Percentiles rank a stretch among this genome's conserved stretches.
These are phyloP conservation scores for Oopsacas minuta DNA, from an alignment of 37 sponge, comb jelly and placozoan genomes.

Conservation along the genomic window DNA sequence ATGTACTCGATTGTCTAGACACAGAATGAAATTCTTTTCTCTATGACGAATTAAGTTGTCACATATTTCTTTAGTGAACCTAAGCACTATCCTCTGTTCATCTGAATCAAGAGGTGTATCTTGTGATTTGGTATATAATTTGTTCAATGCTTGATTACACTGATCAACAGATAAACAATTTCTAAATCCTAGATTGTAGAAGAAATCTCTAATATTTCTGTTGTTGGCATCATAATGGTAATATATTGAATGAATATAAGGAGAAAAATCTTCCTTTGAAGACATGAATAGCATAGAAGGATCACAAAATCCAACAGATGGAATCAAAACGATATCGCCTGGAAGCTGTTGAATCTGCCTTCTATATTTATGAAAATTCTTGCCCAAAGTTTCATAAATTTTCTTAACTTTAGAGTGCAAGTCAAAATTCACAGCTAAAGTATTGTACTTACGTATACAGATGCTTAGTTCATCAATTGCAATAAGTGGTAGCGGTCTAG, in stretches of 20 bases:
- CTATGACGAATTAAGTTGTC: not conserved
- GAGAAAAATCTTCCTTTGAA: constrained; percentile 11
- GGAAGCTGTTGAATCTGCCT: not conserved
- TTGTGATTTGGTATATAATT: not conserved
- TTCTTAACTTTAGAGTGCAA: not conserved
- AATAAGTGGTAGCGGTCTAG: not conserved
- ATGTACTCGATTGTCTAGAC: not conserved
- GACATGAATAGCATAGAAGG: not conserved
- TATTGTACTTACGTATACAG: not conserved
- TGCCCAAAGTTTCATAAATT: not conserved
- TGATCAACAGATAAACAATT: not conserved
- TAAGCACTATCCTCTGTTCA: not conserved
- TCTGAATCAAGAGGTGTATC: not conserved
- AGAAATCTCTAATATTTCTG: not conserved
- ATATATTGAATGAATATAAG: not conserved
- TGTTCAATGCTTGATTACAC: not conserved
- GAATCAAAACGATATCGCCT: not conserved
- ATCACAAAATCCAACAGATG: constrained; percentile 7
- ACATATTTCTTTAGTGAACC: not conserved
- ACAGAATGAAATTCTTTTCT: not conserved
- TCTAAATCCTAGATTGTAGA: not conserved
- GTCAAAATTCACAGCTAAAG: not conserved
- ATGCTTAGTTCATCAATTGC: not conserved
- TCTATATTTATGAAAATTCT: not conserved
- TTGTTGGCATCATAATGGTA: not conserved